A percentile compares a stretch with the other conserved stretches of the same genome.
Evolutionary conservation across 2,113 vertebrate genomes (phyloP).

Genomic region (Nymphicus hollandicus): DNA sequence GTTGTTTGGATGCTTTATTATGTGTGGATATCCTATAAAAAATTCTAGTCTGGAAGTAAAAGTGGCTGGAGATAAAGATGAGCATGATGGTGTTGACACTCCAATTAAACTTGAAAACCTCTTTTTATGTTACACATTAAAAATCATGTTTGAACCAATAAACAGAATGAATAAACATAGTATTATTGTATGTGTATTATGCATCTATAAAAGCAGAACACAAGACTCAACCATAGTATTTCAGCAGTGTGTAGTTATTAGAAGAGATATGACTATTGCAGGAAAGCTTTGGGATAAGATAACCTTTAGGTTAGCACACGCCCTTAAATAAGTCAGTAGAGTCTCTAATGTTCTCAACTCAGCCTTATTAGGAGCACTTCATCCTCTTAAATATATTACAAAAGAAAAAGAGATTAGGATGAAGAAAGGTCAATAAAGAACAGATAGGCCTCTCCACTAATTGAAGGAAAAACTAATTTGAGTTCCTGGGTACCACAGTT

Average conservation of each 20-base stretch:
- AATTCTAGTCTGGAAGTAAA: slow-evolving; percentile 23
- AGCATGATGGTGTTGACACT: slow-evolving; percentile 4
- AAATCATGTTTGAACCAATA: slow-evolving; percentile 25
- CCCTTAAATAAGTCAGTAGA: neutral
- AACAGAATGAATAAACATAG: slow-evolving; percentile 49
- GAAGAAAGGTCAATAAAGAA: neutral
- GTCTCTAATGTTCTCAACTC: neutral
- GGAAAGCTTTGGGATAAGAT: neutral
- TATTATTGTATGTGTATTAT: neutral
- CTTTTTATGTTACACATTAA: slow-evolving; percentile 63
- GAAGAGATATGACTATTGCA: neutral
- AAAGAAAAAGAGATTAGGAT: neutral
- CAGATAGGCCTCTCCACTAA: neutral
- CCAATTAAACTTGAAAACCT: slow-evolving; percentile 64
- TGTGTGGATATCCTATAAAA: slow-evolving; percentile 54
- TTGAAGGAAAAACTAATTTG: neutral
- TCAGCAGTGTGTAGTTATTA: neutral
- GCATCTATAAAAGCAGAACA: neutral
- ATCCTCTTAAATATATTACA: slow-evolving; percentile 15
- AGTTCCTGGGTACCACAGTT: neutral
- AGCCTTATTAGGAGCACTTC: neutral
- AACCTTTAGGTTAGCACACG: neutral
- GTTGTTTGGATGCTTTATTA: slow-evolving; percentile 75
- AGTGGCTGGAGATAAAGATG: slow-evolving; percentile 39
- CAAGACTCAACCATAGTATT: neutral